Conservation (phyloP, 1,140 invertebrate species). For the Heliconius hermathena region DNA sequence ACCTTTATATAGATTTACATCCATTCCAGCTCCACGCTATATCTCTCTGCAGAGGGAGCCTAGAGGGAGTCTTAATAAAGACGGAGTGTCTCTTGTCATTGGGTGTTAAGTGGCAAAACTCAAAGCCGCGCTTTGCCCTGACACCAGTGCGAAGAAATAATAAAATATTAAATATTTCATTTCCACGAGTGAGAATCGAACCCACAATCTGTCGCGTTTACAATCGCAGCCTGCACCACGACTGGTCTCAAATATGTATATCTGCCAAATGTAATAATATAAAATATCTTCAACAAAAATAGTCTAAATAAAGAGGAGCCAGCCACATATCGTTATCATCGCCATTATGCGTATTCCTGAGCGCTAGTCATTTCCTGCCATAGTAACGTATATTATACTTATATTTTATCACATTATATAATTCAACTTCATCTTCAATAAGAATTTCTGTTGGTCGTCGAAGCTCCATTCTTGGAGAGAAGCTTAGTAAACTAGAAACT, state of each 20-base stretch:
- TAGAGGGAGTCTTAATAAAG: too few relatives aligned
- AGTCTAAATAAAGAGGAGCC: background rate
- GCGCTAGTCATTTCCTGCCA: conserved; percentile 23
- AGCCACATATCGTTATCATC: background rate
- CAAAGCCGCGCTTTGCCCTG: too few relatives aligned
- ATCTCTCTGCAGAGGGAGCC: too few relatives aligned
- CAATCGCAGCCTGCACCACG: too few relatives aligned
- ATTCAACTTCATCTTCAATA: background rate
- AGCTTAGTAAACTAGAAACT: conserved; percentile 6
- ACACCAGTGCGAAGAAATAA: background rate
- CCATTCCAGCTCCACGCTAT: too few relatives aligned
- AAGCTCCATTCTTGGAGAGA: background rate
- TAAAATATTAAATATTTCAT: background rate
- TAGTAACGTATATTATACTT: background rate
- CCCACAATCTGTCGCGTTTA: too few relatives aligned
- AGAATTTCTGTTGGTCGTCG: conserved; percentile 3
- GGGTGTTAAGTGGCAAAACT: too few relatives aligned
- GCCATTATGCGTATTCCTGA: background rate
- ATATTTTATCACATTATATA: background rate
- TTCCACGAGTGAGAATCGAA: too few relatives aligned
- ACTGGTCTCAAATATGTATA: too few relatives aligned
- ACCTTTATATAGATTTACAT: too few relatives aligned
- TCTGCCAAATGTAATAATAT: too few relatives aligned
- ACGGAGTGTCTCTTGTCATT: too few relatives aligned
- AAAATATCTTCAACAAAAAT: background rate